A percentile compares a stretch with the other conserved stretches of the same genome.
Conservation (phyloP, 2,888 invertebrate species). For the Synergus itoensis region DNA sequence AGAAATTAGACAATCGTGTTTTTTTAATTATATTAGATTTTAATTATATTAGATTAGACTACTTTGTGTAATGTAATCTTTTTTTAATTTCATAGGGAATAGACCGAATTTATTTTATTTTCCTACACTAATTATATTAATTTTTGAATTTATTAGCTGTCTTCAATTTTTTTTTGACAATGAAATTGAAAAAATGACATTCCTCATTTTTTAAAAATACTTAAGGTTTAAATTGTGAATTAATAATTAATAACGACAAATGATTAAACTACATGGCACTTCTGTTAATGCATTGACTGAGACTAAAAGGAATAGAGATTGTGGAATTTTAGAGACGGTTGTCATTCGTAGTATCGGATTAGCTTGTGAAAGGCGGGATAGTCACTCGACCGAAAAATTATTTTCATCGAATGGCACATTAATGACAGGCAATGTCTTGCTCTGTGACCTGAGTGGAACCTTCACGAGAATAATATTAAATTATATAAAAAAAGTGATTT, state of each 20-base stretch:
- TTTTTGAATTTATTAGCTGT: no score
- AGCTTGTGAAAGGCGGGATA: slow-evolving; percentile 44
- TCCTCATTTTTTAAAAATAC: no score
- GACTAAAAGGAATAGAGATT: not conserved
- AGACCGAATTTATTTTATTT: not conserved
- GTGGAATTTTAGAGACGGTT: not conserved
- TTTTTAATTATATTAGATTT: slow-evolving; percentile 7
- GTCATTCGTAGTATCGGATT: not conserved
- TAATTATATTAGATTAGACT: slow-evolving; percentile 16
- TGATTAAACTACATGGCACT: not conserved
- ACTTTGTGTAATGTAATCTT: not conserved
- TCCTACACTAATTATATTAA: not conserved
- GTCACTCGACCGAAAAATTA: slow-evolving; percentile 50
- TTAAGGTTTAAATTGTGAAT: no score
- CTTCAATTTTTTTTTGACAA: no score
- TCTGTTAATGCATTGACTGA: not conserved
- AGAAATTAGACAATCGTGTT: not conserved
- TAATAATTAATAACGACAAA: not conserved
- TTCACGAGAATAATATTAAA: slow-evolving; percentile 22
- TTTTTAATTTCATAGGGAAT: not conserved
- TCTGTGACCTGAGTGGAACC: slow-evolving; percentile 3
- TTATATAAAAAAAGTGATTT: slow-evolving; percentile 2
- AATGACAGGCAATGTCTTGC: not conserved
- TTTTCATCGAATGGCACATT: slow-evolving; percentile 36
- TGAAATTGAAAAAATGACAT: no score